Evolutionary conservation across 1,140 invertebrate species (phyloP).

Genomic region (Cherax quadricarinatus): DNA sequence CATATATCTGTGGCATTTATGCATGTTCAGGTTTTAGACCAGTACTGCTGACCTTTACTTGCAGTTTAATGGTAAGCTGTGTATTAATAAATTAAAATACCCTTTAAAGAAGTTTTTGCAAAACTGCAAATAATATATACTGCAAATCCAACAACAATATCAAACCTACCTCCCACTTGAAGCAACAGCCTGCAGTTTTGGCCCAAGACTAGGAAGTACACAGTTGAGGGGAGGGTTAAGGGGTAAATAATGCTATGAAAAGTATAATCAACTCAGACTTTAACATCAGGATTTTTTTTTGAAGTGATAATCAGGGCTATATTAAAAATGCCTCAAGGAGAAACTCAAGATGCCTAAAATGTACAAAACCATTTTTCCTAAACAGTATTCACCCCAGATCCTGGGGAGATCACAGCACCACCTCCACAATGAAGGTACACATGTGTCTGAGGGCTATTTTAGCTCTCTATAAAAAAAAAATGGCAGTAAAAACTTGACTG

Average conservation of each 20-base stretch:
- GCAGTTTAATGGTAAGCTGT: background rate
- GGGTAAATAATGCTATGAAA: background rate
- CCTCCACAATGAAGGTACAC: constrained; percentile 46
- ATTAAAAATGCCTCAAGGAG: background rate
- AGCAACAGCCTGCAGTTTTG: constrained; percentile 30
- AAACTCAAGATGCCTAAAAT: background rate
- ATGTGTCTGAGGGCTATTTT: constrained; percentile 12
- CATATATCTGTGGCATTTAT: constrained; percentile 29
- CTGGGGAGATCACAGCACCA: constrained; percentile 25
- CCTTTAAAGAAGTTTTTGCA: background rate
- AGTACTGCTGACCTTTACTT: background rate
- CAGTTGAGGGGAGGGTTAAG: background rate
- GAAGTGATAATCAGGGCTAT: background rate
- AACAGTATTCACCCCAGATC: constrained; percentile 6
- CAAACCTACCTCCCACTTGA: background rate
- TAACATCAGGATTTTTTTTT: background rate
- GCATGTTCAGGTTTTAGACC: constrained; percentile 37
- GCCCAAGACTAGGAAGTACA: constrained; percentile 60
- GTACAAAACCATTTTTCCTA: background rate
- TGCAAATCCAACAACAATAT: background rate
- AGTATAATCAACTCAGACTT: constrained; percentile 3
- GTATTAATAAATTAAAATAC: background rate
- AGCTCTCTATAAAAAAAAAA: constrained; percentile 49
- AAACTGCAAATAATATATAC: background rate
- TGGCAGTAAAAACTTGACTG: constrained; percentile 69